phyloP scores from a whole-genome alignment of 1,140 invertebrate species.

The Elysia chlorotica region DNA sequence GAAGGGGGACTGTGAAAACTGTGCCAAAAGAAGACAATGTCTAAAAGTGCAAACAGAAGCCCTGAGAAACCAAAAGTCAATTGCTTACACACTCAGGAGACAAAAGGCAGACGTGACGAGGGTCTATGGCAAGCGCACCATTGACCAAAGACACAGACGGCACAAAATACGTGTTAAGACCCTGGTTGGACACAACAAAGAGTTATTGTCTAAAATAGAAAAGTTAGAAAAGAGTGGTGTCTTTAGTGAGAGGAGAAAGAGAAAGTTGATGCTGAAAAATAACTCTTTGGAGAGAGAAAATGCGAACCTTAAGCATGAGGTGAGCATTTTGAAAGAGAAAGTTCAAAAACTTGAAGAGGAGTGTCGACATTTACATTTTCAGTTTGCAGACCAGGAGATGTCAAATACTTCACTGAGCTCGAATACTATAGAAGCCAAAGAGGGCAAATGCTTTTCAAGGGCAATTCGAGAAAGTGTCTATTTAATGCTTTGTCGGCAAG shows the following conservation, averaged over 20 bases:
- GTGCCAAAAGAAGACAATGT: not conserved
- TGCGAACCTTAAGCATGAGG: not conserved
- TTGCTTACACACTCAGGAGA: not conserved
- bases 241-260: not conserved
- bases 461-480: not conserved
- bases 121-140: not conserved
- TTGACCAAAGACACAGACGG: not conserved
- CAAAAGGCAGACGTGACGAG: not conserved
- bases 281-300: not conserved
- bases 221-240: not conserved
- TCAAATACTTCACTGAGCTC: too few relatives aligned
- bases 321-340: not conserved
- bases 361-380: not conserved
- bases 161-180: too few relatives aligned
- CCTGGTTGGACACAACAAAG: not conserved
- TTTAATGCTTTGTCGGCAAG: not conserved
- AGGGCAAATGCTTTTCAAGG: not conserved
- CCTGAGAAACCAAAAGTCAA: not conserved
- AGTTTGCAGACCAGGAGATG: not conserved
- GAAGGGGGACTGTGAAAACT: not conserved
- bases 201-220: not conserved
- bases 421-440: too few relatives aligned
- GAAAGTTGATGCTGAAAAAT: not conserved
- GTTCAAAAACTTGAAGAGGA: not conserved
- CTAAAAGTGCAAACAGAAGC: not conserved